Percentiles rank a stretch among this genome's conserved stretches.
These are phyloP conservation scores for Sminthurinus aureus DNA, from an alignment of 2,888 invertebrate species.

Conservation along the genomic window DNA sequence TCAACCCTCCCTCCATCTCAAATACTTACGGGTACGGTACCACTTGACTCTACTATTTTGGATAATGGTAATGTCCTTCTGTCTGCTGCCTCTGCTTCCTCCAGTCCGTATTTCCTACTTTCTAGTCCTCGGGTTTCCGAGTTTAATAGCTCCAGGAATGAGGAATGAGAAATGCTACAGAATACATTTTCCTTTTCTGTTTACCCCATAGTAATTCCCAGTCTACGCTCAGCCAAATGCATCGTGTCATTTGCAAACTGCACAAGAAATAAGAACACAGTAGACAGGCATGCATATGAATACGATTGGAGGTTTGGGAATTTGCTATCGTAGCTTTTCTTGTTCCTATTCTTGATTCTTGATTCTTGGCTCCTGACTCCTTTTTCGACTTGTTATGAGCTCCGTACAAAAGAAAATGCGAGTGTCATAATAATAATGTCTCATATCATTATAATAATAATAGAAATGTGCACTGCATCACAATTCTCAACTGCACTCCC, in stretches of 20 bases:
- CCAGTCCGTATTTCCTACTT: background rate
- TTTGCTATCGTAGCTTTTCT: too few species aligned
- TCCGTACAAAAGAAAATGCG: too few species aligned
- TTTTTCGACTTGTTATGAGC: too few species aligned
- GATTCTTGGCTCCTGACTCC: too few species aligned
- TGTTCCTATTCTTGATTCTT: too few species aligned
- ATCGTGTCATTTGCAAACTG: background rate
- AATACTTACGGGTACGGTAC: background rate
- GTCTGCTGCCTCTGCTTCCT: background rate
- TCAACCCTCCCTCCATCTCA: slow-evolving; percentile 19
- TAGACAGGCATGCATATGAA: too few species aligned
- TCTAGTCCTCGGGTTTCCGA: background rate
- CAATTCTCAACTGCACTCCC: too few species aligned
- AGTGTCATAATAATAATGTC: too few species aligned
- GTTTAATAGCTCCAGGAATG: background rate
- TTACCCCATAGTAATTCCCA: background rate
- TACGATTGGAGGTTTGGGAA: too few species aligned
- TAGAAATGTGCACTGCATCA: too few species aligned
- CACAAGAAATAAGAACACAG: background rate
- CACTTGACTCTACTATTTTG: background rate
- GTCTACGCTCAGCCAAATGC: background rate
- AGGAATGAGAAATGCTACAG: background rate
- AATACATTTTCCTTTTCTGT: background rate
- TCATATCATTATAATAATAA: too few species aligned
- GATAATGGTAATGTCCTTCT: slow-evolving; percentile 10